Evolutionary conservation across 92 coral and sea anemone genomes (phyloP), one percentile per base, ranked within the genome.

Genomic region (Paragorgia papillata): DNA sequence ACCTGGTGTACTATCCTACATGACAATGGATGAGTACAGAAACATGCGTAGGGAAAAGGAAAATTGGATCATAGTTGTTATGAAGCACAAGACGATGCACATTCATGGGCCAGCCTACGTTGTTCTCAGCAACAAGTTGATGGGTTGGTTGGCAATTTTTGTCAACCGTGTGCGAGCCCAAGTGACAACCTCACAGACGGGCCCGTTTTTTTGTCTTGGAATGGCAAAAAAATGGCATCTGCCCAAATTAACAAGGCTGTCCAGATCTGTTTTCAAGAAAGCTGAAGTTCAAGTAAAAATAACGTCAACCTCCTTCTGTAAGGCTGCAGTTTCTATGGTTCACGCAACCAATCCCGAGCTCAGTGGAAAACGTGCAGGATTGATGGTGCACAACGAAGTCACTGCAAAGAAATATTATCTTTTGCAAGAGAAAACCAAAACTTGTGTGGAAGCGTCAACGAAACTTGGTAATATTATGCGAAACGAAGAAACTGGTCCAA

Each of bases 51-150:
- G 43, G 50, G 81, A 87, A 66, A 82, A 60, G 35, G 66, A 79
- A 20, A 49, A 70, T 34, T 51, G 34, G 29, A 82, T 87, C 34
- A 69, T 83, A 49, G 54, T 31, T 58, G 88, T 87, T 15, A 43
- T 20, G 65, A 71, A 84, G 26, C 91, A 84, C 49, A 80, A 87
- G 69, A 87, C 91, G 7, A 40, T 80, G 12, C 61, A 62, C 29
- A 73, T 75, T 56, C 85, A 84, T 53, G 88, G 91, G 26, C 88
- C 88, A 62, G 85, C 91, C n/a, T 76, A 64, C 59, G n/a, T n/a
- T n/a, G 86, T 80, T 32, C 46, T 88, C 31, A 80, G 57, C 71
- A 2, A 46, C 2, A 88, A 68, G 30, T 59, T 88, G 7, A 46
- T 74, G 18, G 67, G 80, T 54, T 84, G 84, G 87, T 28, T 81